Evolutionary conservation across 2,888 invertebrate species (phyloP).

Genomic region (Thumatha senex): DNA sequence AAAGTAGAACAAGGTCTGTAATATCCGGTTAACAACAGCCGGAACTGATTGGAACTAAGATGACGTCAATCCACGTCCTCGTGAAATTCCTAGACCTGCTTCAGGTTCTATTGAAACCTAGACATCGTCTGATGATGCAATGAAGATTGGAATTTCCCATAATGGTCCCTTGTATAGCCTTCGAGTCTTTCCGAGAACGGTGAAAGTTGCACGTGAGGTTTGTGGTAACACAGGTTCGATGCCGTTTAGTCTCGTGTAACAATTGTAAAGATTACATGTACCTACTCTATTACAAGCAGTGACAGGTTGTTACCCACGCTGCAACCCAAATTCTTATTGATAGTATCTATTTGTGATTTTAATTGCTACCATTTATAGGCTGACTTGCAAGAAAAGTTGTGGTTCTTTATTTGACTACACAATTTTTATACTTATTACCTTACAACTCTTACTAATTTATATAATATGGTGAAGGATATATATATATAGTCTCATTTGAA

Average conservation of each 20-base stretch:
- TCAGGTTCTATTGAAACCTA: background rate
- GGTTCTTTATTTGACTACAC: too few relatives aligned
- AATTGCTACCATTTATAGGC: background rate
- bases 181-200: conserved; percentile 1
- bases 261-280: conserved; percentile 7
- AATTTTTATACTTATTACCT: too few relatives aligned
- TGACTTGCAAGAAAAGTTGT: too few relatives aligned
- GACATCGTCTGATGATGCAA: conserved; percentile 1
- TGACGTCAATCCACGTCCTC: conserved; percentile 4
- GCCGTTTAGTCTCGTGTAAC: conserved; percentile 4
- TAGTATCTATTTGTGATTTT: background rate
- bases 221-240: background rate
- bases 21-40: conserved; percentile 3
- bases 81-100: conserved; percentile 17
- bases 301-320: conserved; percentile 6
- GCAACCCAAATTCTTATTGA: conserved; percentile 12
- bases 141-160: conserved; percentile 6
- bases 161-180: background rate
- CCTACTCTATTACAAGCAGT: background rate
- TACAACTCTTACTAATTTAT: too few relatives aligned
- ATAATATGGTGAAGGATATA: too few relatives aligned
- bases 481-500: too few relatives aligned
- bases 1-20: background rate
- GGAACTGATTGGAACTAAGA: conserved; percentile 3
- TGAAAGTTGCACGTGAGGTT: conserved; percentile 1